Base-by-base conservation (phyloP, 2,797 vertebrate genomes). In the Esox lucius region DNA sequence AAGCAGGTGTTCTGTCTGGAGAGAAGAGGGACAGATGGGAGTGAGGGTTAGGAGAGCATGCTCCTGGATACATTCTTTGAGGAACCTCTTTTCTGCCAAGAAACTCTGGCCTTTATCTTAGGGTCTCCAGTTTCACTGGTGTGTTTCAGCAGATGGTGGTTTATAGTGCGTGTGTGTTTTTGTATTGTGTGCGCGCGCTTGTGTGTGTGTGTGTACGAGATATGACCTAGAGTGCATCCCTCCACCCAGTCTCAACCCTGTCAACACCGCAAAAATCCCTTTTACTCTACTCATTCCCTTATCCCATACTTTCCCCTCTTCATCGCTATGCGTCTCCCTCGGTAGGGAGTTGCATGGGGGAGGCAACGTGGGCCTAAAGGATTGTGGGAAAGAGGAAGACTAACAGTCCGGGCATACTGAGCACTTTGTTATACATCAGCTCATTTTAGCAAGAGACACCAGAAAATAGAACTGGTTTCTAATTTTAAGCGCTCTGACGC, bases 1-100 rank as follows among this genome's bases (percentile, higher is more conserved):
- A 35, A 59, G 70, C 70, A 71, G 70, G 51, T 71, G 68, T 49
- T 70, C 46, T 26, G 12, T 70, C 68, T 49, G 22, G 22, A 51
- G 68, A 22, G n/a, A 39, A 11, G 72, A 35, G 31, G 24, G 64
- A 5, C 0, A 35, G 73, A 56, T 8, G 22, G 22, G 64, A 17
- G 67, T 28, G 26, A 3, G 5, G 22, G 64, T 2, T 42, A 48
- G 33, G 59, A 26, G 48, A 26, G 61, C 26, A 28, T 12, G 61
- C 26, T 64, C 13, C 26, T 5, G 15, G 26, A 22, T 28, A 28
- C 28, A 61, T 24, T 62, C 22, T 61, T 17, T 24, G 7, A 61
- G 24, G 59, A 62, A n/a, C 0, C 61, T 42, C 68, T 5, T n/a
- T 35, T 13, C 22, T 49, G 70, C 70, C 70, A 71, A 71, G 19